A percentile compares a stretch with the other conserved stretches of the same genome.
phyloP scores from a whole-genome alignment of 2,113 vertebrate genomes.

The Paramormyrops kingsleyae region DNA sequence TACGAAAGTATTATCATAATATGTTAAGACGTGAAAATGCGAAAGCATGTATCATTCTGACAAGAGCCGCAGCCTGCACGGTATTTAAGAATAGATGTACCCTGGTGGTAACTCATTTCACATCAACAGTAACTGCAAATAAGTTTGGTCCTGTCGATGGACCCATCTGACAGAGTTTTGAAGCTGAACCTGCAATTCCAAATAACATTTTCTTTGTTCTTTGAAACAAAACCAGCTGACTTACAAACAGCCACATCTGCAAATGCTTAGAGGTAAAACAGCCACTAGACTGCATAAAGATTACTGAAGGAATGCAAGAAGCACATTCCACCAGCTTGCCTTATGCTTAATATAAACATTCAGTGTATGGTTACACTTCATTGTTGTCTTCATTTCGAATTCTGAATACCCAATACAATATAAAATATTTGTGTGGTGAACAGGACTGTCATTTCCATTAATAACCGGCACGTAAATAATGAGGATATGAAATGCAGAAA shows the following conservation, averaged over 20 bases:
- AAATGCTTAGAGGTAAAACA: not conserved
- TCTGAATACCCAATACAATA: not conserved
- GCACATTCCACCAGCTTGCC: not conserved
- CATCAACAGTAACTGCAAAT: too few relatives aligned
- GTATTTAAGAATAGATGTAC: too few relatives aligned
- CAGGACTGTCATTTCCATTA: not conserved
- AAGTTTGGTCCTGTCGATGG: too few relatives aligned
- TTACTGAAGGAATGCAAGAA: not conserved
- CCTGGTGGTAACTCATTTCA: too few relatives aligned
- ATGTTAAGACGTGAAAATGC: too few relatives aligned
- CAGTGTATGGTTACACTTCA: not conserved
- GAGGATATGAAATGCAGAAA: not conserved
- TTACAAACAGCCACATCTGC: not conserved
- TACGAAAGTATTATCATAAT: too few relatives aligned
- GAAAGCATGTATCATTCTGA: too few relatives aligned
- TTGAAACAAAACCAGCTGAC: not conserved
- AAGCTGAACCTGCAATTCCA: too few relatives aligned
- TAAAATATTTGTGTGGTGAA: not conserved
- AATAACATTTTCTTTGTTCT: too few relatives aligned
- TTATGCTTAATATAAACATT: not conserved
- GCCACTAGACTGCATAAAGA: not conserved
- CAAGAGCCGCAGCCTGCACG: too few relatives aligned
- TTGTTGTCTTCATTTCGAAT: not conserved
- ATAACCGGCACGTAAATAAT: not conserved
- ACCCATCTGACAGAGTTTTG: too few relatives aligned